Base-by-base conservation (phyloP, 1,140 invertebrate genomes). In the Zaprionus kolodkinae region DNA sequence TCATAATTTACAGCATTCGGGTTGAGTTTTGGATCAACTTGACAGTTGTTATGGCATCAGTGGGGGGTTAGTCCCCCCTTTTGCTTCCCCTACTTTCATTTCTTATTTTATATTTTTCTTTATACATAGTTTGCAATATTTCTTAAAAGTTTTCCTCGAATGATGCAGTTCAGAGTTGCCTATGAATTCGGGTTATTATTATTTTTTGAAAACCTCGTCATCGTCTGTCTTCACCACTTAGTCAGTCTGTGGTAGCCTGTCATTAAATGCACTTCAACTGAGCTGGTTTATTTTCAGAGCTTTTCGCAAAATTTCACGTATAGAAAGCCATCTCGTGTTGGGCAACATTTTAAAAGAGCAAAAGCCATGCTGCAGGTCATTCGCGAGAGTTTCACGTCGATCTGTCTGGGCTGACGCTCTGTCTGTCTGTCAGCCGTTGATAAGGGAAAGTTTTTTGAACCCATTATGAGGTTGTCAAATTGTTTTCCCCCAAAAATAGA, bases 401-500 rank as follows among this genome's bases (percentile, higher is more conserved):
- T 40, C 38, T n/a, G 38, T 77, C 62, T 38, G 25, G 25, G 4
- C 27, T 10, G 33, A 35, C 30, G 1, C 21, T 21, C 21, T 54
- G 74, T 69, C 21, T 54, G 74, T 69, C 70, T 75, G 69, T 38
- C 50, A 70, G 54, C 66, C 73, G 79, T 70, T 79, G 86, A 90
- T 81, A 85, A 90, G 81, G 70, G 81, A 89, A 89, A 89, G 86
- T 90, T 85, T 85, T 63, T 81, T 90, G 85, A 89, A 90, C 85
- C 55, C 70, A 61, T 74, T 50, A 68, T 85, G 84, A 89, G 84
- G 85, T 65, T 78, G 73, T 69, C 59, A 70, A 72, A 83, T 81
- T 67, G 62, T 88, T 68, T 30, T 6, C 27, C 45, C 76, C 76
- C 55, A 71, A 69, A 86, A 76, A 76, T 71, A 73, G 17, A 48